Evolutionary conservation across 1,140 invertebrate species (phyloP), one percentile per base, ranked within the genome.

Genomic region (Nixonia krombeini): DNA sequence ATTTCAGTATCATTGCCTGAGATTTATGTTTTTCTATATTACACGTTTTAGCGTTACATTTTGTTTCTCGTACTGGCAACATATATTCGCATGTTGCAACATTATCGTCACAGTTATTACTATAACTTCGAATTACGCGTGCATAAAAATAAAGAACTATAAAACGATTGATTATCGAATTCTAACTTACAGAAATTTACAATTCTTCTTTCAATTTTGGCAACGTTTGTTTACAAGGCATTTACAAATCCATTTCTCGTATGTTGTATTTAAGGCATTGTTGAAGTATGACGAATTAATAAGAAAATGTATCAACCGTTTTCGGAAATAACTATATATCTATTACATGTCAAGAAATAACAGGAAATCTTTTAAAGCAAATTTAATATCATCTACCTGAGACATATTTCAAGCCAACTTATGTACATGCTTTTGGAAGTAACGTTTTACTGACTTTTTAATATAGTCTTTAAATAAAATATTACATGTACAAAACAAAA

Each of bases 61-160:
- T 57, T 51, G 42, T 18, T 52, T 57, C 47, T 65, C 40, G 51
- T 37, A 7, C 7, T 12, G 9, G 9, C 35, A 16, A 33, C 13
- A 33, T 12, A 33, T 33, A 10, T 33, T 33, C 25, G n/a, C 9
- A 26, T 26, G 25, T 9, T 33, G 3, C 29, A n/a, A 3, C n/a
- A 33, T 10, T 12, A 33, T 33, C n/a, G 29, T 33, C n/a, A 33
- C 29, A n/a, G n/a, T n/a, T n/a, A 33, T 33, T 9, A 26, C 9
- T 26, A n/a, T 10, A 31, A 31, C 15, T 35, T 13, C 21, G 21
- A 50, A 47, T 38, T 37, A n/a, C n/a, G n/a, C n/a, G n/a, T 38
- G 50, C 37, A 38, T 63, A 76, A 45, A 73, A 76, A 78, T 78
- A 76, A 78, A 76, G 74, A 76, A 70, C 70, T 78, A 76, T 64